phyloP scores from a whole-genome alignment of 2,113 vertebrate genomes.

The Beaufortia kweichowensis region DNA sequence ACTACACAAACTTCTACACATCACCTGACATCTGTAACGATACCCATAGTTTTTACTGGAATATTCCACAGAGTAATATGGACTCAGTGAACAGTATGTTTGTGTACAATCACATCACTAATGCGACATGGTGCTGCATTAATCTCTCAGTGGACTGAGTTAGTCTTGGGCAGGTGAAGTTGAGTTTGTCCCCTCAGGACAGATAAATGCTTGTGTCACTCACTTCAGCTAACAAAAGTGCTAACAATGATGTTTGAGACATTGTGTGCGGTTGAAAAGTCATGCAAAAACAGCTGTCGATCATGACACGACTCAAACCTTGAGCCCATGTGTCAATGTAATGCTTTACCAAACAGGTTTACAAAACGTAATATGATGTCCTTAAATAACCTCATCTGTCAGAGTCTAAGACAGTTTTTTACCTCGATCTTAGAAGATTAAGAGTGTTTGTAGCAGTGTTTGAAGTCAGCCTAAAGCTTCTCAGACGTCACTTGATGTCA shows the following conservation, averaged over 20 bases:
- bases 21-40: not conserved
- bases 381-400: not conserved
- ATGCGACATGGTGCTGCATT: not conserved
- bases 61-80: not conserved
- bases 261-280: not conserved
- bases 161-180: not conserved
- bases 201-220: not conserved
- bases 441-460: not conserved
- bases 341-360: not conserved
- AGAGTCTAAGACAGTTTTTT: not conserved
- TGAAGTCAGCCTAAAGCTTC: not conserved
- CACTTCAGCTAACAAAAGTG: constrained; percentile 1
- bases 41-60: not conserved
- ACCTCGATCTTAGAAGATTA: not conserved
- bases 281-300: not conserved
- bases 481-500: constrained; percentile 2
- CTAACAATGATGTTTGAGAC: not conserved
- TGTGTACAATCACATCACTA: not conserved
- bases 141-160: too few relatives aligned
- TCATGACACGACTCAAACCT: not conserved
- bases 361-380: too few relatives aligned
- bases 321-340: not conserved
- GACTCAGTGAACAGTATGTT: not conserved
- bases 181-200: constrained; percentile 14
- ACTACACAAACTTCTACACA: too few relatives aligned